A percentile compares a stretch with the other conserved stretches of the same genome.
Evolutionary conservation across 1,140 invertebrate genomes (phyloP).

Genomic region (Drosophila ogumai): DNA sequence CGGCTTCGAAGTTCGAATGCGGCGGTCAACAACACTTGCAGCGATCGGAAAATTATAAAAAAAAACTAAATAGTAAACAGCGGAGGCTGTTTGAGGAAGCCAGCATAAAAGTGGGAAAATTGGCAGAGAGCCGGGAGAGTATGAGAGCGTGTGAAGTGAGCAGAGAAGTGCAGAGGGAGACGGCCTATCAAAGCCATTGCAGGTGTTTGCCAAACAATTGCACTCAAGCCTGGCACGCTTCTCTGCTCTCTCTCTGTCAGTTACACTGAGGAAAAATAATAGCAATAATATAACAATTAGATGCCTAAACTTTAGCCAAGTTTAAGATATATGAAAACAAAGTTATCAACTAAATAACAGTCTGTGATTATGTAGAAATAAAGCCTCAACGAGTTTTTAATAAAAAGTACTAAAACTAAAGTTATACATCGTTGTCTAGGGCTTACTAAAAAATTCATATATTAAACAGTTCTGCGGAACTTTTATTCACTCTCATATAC

Average conservation of each 20-base stretch:
- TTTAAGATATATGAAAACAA: too few relatives aligned
- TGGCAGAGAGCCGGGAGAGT: conserved; percentile 30
- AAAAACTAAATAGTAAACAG: conserved; percentile 22
- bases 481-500: too few relatives aligned
- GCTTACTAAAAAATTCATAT: too few relatives aligned
- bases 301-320: too few relatives aligned
- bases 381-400: too few relatives aligned
- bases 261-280: background rate
- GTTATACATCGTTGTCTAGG: too few relatives aligned
- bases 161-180: conserved; percentile 5
- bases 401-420: too few relatives aligned
- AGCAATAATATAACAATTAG: too few relatives aligned
- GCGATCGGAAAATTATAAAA: conserved; percentile 27
- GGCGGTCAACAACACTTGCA: conserved; percentile 79
- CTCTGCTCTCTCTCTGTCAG: conserved; percentile 6
- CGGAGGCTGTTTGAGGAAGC: conserved; percentile 55
- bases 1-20: conserved; percentile 32
- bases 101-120: conserved; percentile 47
- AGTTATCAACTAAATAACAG: too few relatives aligned
- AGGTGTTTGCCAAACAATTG: conserved; percentile 62
- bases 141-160: conserved; percentile 11
- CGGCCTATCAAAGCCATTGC: conserved; percentile 27
- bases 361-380: too few relatives aligned
- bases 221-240: conserved; percentile 53
- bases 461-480: too few relatives aligned